These are phyloP conservation scores for Phycodurus eques DNA, from an alignment of 2,113 vertebrate species.

Conservation along the genomic window DNA sequence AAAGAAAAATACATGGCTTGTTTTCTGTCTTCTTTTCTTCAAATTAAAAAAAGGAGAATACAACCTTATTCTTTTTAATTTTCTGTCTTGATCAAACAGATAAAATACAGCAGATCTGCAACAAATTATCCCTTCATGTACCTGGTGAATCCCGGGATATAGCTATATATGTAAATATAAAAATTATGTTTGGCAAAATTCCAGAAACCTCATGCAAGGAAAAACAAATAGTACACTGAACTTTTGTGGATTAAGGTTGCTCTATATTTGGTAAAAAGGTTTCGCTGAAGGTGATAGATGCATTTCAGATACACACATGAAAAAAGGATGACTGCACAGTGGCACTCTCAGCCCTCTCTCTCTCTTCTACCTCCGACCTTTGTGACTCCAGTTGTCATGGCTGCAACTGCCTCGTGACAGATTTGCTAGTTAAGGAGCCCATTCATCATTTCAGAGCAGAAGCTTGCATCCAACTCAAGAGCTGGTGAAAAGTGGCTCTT, in stretches of 20 bases:
- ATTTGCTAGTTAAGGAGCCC: conserved; percentile 65
- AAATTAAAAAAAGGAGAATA: conserved; percentile 17
- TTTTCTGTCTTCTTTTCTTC: conserved; percentile 39
- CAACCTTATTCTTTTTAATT: background rate
- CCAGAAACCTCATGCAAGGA: background rate
- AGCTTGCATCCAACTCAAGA: conserved; percentile 60
- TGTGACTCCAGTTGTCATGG: conserved; percentile 73
- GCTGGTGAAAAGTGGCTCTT: conserved; percentile 53
- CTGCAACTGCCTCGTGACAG: conserved; percentile 74
- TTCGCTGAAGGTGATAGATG: background rate
- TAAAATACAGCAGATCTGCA: background rate
- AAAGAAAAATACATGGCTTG: conserved; percentile 59
- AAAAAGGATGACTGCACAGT: background rate
- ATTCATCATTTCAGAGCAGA: conserved; percentile 75
- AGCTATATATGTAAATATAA: background rate
- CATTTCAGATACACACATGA: background rate
- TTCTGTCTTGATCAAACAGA: background rate
- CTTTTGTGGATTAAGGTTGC: background rate
- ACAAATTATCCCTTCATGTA: background rate
- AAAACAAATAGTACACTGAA: background rate
- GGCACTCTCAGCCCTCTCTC: conserved; percentile 8
- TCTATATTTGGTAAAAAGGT: background rate
- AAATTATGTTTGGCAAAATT: background rate
- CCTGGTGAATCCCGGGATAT: background rate
- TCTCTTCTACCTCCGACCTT: conserved; percentile 39